Evolutionary conservation across 2,888 invertebrate species (phyloP).

Genomic region (Campoletis raptor): DNA sequence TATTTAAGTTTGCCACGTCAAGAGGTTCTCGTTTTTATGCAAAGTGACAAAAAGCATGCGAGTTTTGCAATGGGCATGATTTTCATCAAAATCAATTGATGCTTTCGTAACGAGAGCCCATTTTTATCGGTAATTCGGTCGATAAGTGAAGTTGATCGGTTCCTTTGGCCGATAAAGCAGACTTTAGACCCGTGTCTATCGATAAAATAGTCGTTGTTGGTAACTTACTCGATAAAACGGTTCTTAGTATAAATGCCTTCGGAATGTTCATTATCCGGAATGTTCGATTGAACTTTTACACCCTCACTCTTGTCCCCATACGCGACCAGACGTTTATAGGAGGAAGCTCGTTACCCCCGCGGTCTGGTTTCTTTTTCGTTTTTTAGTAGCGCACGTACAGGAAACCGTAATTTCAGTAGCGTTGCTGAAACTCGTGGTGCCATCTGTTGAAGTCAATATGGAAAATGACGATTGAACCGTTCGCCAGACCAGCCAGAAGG

Average conservation of each 20-base stretch:
- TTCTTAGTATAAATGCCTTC: background rate
- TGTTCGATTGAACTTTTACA: constrained; percentile 42
- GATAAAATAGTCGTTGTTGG: background rate
- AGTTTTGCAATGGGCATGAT: background rate
- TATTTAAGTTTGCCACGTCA: constrained; percentile 24
- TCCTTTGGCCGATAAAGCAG: background rate
- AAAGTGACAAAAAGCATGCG: background rate
- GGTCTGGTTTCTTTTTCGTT: background rate
- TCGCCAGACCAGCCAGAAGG: constrained; percentile 97
- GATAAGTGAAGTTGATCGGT: background rate
- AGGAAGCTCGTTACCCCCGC: background rate
- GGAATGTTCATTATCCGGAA: constrained; percentile 48
- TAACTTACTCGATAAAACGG: constrained; percentile 8
- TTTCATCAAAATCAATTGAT: background rate
- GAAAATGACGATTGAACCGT: constrained; percentile 99
- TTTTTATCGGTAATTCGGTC: background rate
- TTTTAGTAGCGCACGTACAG: constrained; percentile 70
- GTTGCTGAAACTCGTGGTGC: constrained; percentile 98
- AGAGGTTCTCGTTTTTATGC: background rate
- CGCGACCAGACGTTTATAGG: constrained; percentile 11
- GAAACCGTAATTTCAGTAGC: constrained; percentile 88
- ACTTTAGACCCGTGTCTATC: background rate
- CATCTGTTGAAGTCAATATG: constrained; percentile 99
- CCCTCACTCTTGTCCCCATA: constrained; percentile 26
- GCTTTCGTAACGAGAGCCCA: background rate